Evolutionary conservation across 2,797 vertebrate species (phyloP), one percentile per base, ranked within the genome.

Genomic region (Cyclura pinguis): DNA sequence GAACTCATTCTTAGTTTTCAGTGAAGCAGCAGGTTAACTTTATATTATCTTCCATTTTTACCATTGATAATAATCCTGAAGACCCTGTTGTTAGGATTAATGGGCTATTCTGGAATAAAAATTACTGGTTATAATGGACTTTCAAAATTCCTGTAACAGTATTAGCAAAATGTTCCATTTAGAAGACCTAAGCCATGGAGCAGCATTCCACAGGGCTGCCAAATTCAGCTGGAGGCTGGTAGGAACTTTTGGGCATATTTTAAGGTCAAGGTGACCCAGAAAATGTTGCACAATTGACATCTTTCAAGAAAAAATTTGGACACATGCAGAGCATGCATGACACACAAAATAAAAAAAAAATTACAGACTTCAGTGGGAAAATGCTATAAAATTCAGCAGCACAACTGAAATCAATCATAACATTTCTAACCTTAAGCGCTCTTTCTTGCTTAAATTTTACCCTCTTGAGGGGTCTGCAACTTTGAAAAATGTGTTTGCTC

Each of bases 241-340:
- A 78, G 81, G 80, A 72, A 74, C 57, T 42, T 89, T 80, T 35
- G 67, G 90, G 1, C 20, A 42, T 14, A 62, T 64, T 2, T 0
- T 29, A 35, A 91, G 74, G 81, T 83, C 77, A 78, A 85, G 86
- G 85, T 0, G 0, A 74, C 83, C 78, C 62, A 0, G 0, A 67
- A 0, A 59, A 32, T 3, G 32, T 80, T 29, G 27, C 27, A 72
- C 0, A 0, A 50, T 20, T 0, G 0, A 38, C 35, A 62, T 69
- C 14, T 83, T 88, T 55, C 29, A 69, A 42, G 55, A 85, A 76
- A 84, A 1, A 14, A 47, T 38, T 38, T 0, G 0, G 27, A 50
- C 10, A 6, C 27, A 72, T 29, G 38, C 35, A 85, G 18, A 2
- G 76, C 18, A 57, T 0, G 1, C 69, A 77, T 84, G 69, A 32